phyloP scores from a whole-genome alignment of 2,113 vertebrate genomes.

The Cynopterus brachyotis region DNA sequence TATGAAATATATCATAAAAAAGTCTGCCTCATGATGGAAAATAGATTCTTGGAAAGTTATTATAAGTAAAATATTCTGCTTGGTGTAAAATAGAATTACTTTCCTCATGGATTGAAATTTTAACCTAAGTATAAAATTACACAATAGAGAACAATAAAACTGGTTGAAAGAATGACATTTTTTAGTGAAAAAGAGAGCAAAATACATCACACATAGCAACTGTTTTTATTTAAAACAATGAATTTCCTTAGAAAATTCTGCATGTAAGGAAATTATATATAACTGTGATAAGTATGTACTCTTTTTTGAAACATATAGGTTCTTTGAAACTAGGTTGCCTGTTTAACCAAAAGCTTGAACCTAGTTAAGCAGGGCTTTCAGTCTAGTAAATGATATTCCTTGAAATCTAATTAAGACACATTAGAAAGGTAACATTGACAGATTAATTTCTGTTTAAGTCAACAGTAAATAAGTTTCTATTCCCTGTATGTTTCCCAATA shows the following conservation, averaged over 20 bases:
- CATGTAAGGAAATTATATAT: background rate
- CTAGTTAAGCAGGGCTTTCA: background rate
- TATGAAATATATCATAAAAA: background rate
- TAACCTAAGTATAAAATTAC: conserved; percentile 17
- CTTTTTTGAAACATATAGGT: background rate
- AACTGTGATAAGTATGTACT: background rate
- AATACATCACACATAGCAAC: background rate
- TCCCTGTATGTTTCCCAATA: background rate
- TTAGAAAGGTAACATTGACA: background rate
- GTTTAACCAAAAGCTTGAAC: background rate
- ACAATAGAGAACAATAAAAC: background rate
- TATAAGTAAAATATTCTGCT: background rate
- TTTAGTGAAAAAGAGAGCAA: background rate
- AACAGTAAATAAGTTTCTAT: background rate
- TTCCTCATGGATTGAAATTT: background rate
- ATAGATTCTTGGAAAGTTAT: background rate
- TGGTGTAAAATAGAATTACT: background rate
- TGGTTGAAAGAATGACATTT: background rate
- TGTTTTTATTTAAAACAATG: background rate
- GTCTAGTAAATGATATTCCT: background rate
- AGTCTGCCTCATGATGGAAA: background rate
- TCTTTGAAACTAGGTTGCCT: background rate
- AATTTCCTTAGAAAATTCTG: background rate
- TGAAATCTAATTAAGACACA: background rate
- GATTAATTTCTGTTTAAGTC: background rate